Evolutionary conservation across 2,797 vertebrate species (phyloP), one percentile per base, ranked within the genome.

Genomic region (Serranus cabrilla): DNA sequence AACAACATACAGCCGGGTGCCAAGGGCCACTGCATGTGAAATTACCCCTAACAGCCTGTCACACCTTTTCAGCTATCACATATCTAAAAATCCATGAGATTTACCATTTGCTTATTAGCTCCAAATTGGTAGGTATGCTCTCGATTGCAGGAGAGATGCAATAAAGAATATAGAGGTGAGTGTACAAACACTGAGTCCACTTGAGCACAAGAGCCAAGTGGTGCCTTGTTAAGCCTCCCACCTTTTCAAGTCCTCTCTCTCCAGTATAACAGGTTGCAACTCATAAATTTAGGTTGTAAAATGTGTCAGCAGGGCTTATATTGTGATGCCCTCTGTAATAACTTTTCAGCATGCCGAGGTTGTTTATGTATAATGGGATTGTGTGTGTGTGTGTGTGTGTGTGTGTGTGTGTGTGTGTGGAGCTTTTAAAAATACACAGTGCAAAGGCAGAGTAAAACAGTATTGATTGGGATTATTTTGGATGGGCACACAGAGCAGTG

Each of bases 221-320:
- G 59, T 62, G 50, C 69, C 79, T 91, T 87, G 82, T 88, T 89
- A 86, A 89, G 72, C 72, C 74, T 74, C 69, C 82, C 83, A 84
- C 77, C 67, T 71, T 78, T 80, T 78, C 54, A 64, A 82, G 72
- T 82, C 68, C 52, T 83, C 83, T 81, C 72, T 78, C 59, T 85
- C 65, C 37, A 42, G 34, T 75, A 80, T 84, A 87, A 74, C 74
- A 78, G 78, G 81, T 81, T 81, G 66, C 34, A 72, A 77, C 43
- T 62, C 76, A 78, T 91, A 87, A 89, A 90, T 92, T 80, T 71
- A 27, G 55, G 71, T 60, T 81, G 80, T 90, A 85, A 88, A 91
- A 87, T 78, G 71, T 89, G 88, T 84, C 76, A 46, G 71, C 54
- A n/a, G 45, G 47, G 60, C 73, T 84, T 78, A 88, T 75, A 84